Conservation (phyloP, 2,113 vertebrate genomes). For the Plecturocebus donacophilus region DNA sequence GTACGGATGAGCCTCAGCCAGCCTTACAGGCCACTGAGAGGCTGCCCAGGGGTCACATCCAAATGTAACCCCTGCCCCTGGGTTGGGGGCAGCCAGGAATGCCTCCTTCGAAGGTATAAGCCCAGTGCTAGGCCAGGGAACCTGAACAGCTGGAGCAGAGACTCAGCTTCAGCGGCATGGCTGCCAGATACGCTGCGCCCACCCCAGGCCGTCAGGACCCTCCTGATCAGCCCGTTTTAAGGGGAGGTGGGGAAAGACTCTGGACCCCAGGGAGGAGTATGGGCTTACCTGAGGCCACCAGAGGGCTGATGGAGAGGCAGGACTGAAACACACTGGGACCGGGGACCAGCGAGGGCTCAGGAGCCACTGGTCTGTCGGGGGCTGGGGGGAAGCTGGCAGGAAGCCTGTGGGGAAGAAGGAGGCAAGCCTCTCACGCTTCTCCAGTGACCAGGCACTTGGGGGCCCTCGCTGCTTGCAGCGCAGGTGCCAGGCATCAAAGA, state of each 20-base stretch:
- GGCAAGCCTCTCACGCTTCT: neutral
- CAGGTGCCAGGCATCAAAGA: neutral
- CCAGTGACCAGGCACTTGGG: neutral
- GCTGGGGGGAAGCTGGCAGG: neutral
- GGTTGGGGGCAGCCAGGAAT: neutral
- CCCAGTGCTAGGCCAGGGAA: neutral
- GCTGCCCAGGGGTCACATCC: too few species aligned
- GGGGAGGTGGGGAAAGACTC: neutral
- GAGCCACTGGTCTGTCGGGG: neutral
- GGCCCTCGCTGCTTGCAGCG: neutral
- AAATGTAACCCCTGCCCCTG: neutral
- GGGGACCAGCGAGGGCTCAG: neutral
- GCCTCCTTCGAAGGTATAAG: neutral
- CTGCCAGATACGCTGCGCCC: neutral
- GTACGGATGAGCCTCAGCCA: neutral
- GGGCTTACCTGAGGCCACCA: neutral
- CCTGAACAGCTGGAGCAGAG: neutral
- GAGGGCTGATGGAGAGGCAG: neutral
- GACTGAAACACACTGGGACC: neutral
- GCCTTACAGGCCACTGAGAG: neutral
- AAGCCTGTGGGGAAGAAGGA: neutral
- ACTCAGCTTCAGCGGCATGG: fast-evolving
- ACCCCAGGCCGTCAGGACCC: neutral
- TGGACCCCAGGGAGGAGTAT: neutral
- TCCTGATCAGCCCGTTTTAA: neutral